Conservation (phyloP, 2,888 invertebrate genomes). For the Aphrophora alni region DNA sequence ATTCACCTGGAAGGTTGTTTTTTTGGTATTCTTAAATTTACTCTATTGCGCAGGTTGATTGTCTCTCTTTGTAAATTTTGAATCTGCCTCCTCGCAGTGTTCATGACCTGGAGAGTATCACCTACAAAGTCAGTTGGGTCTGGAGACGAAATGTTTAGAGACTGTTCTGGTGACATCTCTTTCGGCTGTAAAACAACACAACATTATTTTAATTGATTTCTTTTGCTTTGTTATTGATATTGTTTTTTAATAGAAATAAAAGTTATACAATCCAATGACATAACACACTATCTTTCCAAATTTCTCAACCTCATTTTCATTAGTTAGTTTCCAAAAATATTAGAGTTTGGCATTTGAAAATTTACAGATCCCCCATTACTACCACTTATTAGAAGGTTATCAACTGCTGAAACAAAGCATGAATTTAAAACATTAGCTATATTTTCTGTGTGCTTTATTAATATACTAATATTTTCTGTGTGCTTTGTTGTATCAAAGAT, state of each 20-base stretch:
- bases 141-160: neutral
- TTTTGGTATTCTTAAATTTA: neutral
- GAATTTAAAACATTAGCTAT: too few species aligned
- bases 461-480: neutral
- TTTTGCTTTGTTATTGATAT: too few species aligned
- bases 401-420: neutral
- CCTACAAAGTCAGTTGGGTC: neutral
- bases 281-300: too few species aligned
- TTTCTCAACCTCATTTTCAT: neutral
- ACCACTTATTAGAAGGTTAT: neutral
- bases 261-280: too few species aligned
- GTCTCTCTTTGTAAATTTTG: neutral
- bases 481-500: too few species aligned
- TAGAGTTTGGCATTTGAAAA: neutral
- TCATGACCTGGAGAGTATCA: neutral
- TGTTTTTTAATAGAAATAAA: too few species aligned
- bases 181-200: too few species aligned
- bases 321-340: neutral
- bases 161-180: neutral
- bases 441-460: neutral
- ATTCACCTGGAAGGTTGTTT: neutral
- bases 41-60: neutral
- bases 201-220: too few species aligned
- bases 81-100: neutral
- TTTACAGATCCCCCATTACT: neutral